Evolutionary conservation across 1,140 invertebrate genomes (phyloP), one percentile per base, ranked within the genome.

Genomic region (Drosophila asahinai): DNA sequence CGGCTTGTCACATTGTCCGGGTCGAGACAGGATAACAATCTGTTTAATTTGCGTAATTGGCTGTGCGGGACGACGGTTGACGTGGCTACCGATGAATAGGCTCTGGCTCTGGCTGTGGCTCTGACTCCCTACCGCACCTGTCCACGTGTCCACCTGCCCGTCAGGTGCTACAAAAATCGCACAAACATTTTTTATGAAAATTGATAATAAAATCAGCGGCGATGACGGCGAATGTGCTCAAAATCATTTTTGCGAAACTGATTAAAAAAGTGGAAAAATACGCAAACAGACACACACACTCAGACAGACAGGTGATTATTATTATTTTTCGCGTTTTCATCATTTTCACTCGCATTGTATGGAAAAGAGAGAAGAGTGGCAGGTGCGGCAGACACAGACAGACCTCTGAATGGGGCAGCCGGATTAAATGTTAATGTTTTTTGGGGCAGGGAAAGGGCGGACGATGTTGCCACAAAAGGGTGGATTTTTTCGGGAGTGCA

Each of bases 11-110:
- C 72, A 60, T 72, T 81, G 71, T 83, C 65, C 45, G 40, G 68
- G 84, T 84, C 86, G 83, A 63, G 81, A 43, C 86, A 63, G 81
- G 84, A 90, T 90, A 84, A 89, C 84, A 89, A 90, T 90, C 84
- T 90, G 81, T 81, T 89, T 89, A 90, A 89, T 89, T 89, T 89
- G 84, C 84, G 79, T 89, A 89, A 89, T 89, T 89, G 84, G 86
- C 86, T 87, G 84, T 89, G 86, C 84, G 79, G 65, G 65, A 76
- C 81, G 81, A 80, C 81, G 81, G 64, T 84, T 78, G 67, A 81
- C 82, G 76, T 86, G 78, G 78, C 78, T 81, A 86, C 83, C 80
- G 64, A 73, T 43, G 57, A 74, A 61, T 73, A 61, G 54, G 71
- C 19, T 45, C 52, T 40, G 27, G 12, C 36, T 42, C 19, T 19